Evolutionary conservation across 2,797 vertebrate species (phyloP).

Genomic region (Sitta carolinensis): DNA sequence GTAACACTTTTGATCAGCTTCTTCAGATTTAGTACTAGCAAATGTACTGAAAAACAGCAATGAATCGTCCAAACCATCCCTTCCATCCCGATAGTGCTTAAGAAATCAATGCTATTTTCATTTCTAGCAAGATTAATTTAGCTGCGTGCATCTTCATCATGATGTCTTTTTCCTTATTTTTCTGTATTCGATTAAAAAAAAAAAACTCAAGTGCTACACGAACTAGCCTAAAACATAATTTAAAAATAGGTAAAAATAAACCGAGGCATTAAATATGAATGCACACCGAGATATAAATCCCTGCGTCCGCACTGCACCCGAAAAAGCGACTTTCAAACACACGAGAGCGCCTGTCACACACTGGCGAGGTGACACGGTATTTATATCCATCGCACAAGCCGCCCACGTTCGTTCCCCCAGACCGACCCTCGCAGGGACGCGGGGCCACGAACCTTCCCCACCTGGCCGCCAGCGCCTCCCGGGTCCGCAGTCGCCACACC

Average conservation of each 20-base stretch:
- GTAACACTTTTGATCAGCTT: not conserved
- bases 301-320: not conserved
- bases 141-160: fast-evolving
- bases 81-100: not conserved
- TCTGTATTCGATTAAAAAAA: not conserved
- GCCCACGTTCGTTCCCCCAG: not conserved
- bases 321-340: not conserved
- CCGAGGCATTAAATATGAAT: not conserved
- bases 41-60: not conserved
- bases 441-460: not conserved
- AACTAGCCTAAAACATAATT: not conserved
- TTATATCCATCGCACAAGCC: not conserved
- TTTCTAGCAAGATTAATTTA: not conserved
- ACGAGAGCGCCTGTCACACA: not conserved
- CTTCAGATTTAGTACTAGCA: not conserved
- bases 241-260: not conserved
- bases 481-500: slow-evolving; percentile 3
- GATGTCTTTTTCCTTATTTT: not conserved
- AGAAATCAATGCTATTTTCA: not conserved
- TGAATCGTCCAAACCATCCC: not conserved
- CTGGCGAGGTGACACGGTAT: not conserved
- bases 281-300: fast-evolving
- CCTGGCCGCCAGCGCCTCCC: not conserved
- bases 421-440: not conserved
- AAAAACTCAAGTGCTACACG: not conserved